Evolutionary conservation across 2,113 vertebrate genomes (phyloP).

Genomic region (Psettodes erumei): DNA sequence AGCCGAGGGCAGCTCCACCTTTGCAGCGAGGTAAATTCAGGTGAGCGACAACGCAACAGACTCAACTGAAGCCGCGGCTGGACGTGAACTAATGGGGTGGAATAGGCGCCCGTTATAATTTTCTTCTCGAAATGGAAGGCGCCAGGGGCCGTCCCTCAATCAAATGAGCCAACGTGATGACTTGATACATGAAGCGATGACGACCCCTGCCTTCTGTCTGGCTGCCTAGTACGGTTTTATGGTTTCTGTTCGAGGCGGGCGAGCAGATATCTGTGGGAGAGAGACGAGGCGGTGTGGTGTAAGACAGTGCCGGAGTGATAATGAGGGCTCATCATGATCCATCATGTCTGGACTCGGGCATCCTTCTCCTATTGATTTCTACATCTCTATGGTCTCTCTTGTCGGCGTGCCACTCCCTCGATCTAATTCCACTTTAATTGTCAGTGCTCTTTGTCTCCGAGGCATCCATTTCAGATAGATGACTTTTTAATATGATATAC

Average conservation of each 20-base stretch:
- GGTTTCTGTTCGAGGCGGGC: constrained; percentile 48
- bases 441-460: constrained; percentile 19
- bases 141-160: constrained; percentile 15
- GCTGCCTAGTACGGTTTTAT: constrained; percentile 51
- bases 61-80: constrained; percentile 31
- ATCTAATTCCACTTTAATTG: constrained; percentile 61
- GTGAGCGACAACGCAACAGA: not conserved
- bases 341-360: constrained; percentile 71
- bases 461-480: constrained; percentile 42
- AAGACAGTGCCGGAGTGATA: constrained; percentile 59
- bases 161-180: constrained; percentile 39
- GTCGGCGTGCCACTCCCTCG: constrained; percentile 62
- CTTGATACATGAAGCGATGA: constrained; percentile 38
- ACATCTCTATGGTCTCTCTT: constrained; percentile 61
- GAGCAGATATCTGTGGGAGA: constrained; percentile 31
- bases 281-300: constrained; percentile 5
- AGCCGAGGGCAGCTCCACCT: not conserved
- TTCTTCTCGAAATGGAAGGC: constrained; percentile 4
- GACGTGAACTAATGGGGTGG: constrained; percentile 23
- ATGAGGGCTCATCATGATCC: constrained; percentile 69
- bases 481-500: constrained; percentile 35
- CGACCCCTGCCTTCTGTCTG: constrained; percentile 24
- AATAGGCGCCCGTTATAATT: not conserved
- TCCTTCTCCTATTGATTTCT: constrained; percentile 73
- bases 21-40: constrained; percentile 1